Base-by-base conservation (phyloP, 1,140 invertebrate genomes). In the Hydropsyche tenuis region DNA sequence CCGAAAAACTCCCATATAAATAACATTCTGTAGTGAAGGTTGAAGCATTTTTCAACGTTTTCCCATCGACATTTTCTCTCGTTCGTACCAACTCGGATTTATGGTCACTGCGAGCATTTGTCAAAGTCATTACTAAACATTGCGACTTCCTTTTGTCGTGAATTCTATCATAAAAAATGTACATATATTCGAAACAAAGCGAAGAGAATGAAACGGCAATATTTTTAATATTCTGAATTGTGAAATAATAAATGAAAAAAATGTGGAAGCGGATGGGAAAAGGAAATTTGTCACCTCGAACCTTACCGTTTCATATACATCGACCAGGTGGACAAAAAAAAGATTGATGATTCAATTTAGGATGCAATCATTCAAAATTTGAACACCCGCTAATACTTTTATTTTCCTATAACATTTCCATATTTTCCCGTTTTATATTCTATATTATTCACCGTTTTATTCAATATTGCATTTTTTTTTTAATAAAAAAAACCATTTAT, bases 271-370 rank as follows among this genome's bases (percentile, higher is more conserved):
- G 48, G 20, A 18, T 18, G 48, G 48, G 48, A 53, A 53, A 53
- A 53, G 48, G 18, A 53, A 53, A 53, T 53, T 53, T 53, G 48
- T 53, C 48, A 53, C n/a, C 16, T 53, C 48, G 48, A 46, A 53
- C 16, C 20, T 18, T 53, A 37, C 30, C 9, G 30, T 37, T 37
- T 9, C 30, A 9, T 37, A 37, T 37, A 4, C 30, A 37, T 53
- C 48, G 48, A 53, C 48, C 20, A 16, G 48, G 48, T 20, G 9
- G 30, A 9, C 30, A 53, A 9, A 53, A 53, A 53, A 53, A 20
- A 53, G 48, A 53, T 53, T 53, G 48, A 53, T 53, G 48, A 20
- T 53, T 53, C 48, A 53, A 53, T 53, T 53, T 53, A 53, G 18
- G 48, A 53, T 53, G 48, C 48, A 53, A 53, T 53, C 48, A 18